phyloP scores from a whole-genome alignment of 2,888 invertebrate genomes.

The Taphrorychus bicolor region DNA sequence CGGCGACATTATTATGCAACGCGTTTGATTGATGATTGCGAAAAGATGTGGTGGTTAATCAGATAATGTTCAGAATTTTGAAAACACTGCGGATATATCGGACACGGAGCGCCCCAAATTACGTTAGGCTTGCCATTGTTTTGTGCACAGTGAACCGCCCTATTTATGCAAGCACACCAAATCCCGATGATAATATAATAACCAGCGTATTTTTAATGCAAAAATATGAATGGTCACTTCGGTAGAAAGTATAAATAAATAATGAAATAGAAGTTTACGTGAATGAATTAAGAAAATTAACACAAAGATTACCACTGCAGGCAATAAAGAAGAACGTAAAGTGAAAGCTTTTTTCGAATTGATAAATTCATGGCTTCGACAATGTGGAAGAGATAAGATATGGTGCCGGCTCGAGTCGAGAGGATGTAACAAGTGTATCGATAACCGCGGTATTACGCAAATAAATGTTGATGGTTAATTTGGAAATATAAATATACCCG shows the following conservation, averaged over 20 bases:
- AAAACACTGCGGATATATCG: neutral
- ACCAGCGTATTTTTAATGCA: no score
- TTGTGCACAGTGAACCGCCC: neutral
- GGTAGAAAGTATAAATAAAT: neutral
- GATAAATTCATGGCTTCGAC: no score
- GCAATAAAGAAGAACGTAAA: neutral
- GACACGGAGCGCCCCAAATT: neutral
- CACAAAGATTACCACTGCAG: neutral
- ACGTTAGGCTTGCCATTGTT: neutral
- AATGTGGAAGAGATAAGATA: conserved; percentile 17
- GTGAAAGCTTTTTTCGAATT: neutral
- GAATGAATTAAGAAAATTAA: neutral
- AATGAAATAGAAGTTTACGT: neutral
- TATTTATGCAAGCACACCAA: neutral
- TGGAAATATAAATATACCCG: no score
- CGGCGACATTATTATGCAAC: conserved; percentile 4
- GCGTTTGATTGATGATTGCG: neutral
- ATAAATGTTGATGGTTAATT: conserved; percentile 13
- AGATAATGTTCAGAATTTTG: neutral
- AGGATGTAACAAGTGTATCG: conserved; percentile 29
- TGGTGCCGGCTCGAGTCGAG: conserved; percentile 17
- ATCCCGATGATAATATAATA: no score
- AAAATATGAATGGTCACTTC: no score
- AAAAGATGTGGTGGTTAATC: no score
- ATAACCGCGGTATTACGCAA: conserved; percentile 27